phyloP scores from a whole-genome alignment of 1,140 invertebrate genomes.

The Neodiprion pinetum region DNA sequence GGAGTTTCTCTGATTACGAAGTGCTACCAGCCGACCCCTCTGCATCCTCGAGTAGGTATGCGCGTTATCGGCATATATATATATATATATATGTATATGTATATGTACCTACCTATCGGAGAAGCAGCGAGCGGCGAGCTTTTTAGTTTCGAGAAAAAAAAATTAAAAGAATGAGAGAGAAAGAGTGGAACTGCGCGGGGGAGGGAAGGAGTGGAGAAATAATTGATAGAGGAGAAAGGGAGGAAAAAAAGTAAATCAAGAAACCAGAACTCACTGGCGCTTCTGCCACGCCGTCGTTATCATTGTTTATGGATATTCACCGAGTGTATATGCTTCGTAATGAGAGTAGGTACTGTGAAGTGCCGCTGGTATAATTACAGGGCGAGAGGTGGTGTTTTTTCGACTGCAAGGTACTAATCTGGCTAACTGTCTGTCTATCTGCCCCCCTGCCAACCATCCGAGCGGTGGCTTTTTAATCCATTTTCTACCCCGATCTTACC shows the following conservation, averaged over 20 bases:
- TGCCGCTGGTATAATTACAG: neutral
- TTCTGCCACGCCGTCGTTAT: neutral
- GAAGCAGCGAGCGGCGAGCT: neutral
- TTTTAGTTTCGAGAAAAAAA: neutral
- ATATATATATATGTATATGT: too few species aligned
- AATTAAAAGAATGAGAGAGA: too few species aligned
- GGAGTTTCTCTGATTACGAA: constrained; percentile 4
- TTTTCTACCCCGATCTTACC: too few species aligned
- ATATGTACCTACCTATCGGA: too few species aligned
- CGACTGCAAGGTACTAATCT: neutral
- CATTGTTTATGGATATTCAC: neutral
- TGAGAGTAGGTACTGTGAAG: neutral
- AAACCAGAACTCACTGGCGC: neutral
- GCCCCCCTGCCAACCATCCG: too few species aligned
- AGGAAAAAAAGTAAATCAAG: neutral
- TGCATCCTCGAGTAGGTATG: neutral
- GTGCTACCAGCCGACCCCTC: constrained; percentile 3
- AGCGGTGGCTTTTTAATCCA: too few species aligned
- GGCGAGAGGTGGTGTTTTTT: neutral
- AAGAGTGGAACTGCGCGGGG: too few species aligned
- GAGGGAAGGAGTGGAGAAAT: neutral
- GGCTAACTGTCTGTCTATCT: too few species aligned
- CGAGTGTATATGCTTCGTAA: neutral
- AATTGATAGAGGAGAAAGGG: neutral
- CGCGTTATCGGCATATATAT: neutral